These are phyloP conservation scores for Barbus barbus DNA, from an alignment of 2,113 vertebrate genomes.

Conservation along the genomic window DNA sequence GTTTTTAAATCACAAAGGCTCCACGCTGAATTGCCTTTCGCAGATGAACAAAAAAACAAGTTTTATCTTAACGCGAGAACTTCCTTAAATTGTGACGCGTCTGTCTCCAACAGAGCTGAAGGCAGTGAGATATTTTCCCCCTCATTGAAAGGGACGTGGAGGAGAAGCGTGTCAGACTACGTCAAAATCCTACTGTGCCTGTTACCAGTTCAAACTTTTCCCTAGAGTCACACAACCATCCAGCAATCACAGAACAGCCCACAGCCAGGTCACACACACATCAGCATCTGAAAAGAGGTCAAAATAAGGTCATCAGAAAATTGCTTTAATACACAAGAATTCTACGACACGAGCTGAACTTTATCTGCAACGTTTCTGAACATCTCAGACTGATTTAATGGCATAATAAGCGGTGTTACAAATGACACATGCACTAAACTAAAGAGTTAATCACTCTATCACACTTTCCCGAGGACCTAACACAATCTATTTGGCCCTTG, in stretches of 20 bases:
- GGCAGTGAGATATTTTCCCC: background rate
- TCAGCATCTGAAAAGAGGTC: background rate
- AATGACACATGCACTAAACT: slow-evolving; percentile 6
- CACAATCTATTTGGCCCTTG: slow-evolving; percentile 4
- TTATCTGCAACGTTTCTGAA: background rate
- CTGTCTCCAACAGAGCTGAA: slow-evolving; percentile 3
- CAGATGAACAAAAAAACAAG: background rate
- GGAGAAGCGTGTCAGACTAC: slow-evolving; percentile 34
- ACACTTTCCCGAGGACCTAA: background rate
- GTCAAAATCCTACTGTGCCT: slow-evolving; percentile 24
- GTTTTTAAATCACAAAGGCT: background rate
- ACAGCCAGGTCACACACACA: slow-evolving; percentile 20
- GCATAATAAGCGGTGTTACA: slow-evolving; percentile 8
- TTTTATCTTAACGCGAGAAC: background rate
- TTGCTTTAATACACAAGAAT: background rate
- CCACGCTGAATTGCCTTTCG: background rate
- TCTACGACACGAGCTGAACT: background rate
- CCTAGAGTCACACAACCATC: slow-evolving; percentile 29
- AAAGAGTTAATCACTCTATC: slow-evolving; percentile 26
- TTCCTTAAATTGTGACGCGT: background rate
- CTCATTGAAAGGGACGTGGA: slow-evolving; percentile 3
- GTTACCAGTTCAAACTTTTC: slow-evolving; percentile 14
- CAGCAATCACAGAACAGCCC: slow-evolving; percentile 2
- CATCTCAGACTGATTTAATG: background rate
- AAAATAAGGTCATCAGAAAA: slow-evolving; percentile 12